These are phyloP conservation scores for Aphelocoma californica DNA, from an alignment of 2,797 vertebrate genomes.

Conservation along the genomic window DNA sequence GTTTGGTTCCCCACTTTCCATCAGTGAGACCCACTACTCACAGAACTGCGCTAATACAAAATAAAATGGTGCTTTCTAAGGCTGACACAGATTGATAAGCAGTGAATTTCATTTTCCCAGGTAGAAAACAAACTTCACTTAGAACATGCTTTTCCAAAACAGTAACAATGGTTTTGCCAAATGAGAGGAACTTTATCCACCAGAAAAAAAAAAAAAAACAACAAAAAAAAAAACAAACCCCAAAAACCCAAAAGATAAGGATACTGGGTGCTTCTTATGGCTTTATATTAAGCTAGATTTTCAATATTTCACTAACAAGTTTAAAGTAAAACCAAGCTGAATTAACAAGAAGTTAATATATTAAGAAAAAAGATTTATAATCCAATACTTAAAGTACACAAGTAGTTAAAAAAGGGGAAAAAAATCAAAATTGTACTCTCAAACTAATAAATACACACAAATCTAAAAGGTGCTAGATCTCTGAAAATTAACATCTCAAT, in stretches of 20 bases:
- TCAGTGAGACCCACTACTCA: not conserved
- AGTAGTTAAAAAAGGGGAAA: not conserved
- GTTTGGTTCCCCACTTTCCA: not conserved
- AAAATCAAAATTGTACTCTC: not conserved
- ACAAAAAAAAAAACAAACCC: too few species aligned
- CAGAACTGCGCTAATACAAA: not conserved
- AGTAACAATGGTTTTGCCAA: not conserved
- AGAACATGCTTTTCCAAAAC: not conserved
- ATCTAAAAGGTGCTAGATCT: not conserved
- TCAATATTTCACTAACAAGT: constrained; percentile 52
- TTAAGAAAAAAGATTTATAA: constrained; percentile 12
- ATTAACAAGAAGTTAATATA: constrained; percentile 48
- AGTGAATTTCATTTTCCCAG: not conserved
- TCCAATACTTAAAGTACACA: not conserved
- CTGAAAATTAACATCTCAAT: not conserved
- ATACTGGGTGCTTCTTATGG: not conserved
- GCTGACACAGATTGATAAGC: not conserved
- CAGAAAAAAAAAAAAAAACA: fast-evolving
- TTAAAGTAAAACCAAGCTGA: constrained; percentile 42
- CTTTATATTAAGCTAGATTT: constrained; percentile 52
- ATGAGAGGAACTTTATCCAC: not conserved
- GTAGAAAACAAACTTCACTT: not conserved
- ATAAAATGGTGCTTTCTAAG: not conserved
- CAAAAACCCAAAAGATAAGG: not conserved
- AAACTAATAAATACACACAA: not conserved